Evolutionary conservation across 2,888 invertebrate genomes (phyloP).

Genomic region (Epistrophella euchroma): DNA sequence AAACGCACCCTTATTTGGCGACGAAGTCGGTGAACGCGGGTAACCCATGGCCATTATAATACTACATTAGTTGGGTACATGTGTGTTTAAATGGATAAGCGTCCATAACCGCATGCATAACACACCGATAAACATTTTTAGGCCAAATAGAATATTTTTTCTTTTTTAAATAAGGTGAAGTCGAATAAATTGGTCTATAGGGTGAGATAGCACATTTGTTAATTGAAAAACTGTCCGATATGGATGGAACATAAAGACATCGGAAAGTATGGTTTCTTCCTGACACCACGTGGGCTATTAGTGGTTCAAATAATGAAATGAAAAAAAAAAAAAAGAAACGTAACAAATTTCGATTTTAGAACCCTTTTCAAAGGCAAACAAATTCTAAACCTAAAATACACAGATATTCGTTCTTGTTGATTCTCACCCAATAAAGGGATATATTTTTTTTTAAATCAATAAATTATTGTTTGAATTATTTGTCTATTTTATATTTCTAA

Average conservation of each 20-base stretch:
- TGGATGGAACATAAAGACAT: not conserved
- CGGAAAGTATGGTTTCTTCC: not conserved
- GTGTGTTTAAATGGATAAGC: conserved; percentile 63
- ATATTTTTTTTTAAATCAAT: not conserved
- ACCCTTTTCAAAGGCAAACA: no score
- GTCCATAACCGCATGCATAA: conserved; percentile 67
- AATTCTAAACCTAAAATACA: not conserved
- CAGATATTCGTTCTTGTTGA: not conserved
- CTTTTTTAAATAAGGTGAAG: not conserved
- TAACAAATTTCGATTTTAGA: no score
- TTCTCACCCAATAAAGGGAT: not conserved
- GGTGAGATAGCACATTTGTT: not conserved
- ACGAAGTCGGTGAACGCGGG: conserved; percentile 54
- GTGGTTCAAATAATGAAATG: not conserved
- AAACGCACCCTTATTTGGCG: conserved; percentile 75
- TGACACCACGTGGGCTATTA: not conserved
- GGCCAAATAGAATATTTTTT: conserved; percentile 54
- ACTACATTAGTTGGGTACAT: conserved; percentile 24
- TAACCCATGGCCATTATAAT: conserved; percentile 30
- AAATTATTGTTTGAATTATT: not conserved
- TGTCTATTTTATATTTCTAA: not conserved
- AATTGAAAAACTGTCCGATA: not conserved
- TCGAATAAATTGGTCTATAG: not conserved
- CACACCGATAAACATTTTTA: conserved; percentile 60
- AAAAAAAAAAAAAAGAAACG: not conserved